These are phyloP conservation scores for Ctenoplectra terminalis DNA, from an alignment of 1,140 invertebrate genomes.

Conservation along the genomic window DNA sequence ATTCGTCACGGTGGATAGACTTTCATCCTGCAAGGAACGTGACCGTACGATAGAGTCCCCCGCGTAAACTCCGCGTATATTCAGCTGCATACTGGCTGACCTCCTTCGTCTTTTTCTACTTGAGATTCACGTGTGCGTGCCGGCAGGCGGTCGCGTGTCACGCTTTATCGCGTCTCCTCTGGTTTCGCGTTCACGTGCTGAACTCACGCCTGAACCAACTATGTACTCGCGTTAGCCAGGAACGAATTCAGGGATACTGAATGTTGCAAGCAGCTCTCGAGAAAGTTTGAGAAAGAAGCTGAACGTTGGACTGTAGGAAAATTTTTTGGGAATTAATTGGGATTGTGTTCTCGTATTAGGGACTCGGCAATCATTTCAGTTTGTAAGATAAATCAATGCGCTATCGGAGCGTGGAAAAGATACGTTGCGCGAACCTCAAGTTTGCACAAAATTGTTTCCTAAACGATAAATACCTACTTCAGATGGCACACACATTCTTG, in stretches of 20 bases:
- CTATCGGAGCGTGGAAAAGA: not conserved
- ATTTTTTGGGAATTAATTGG: not conserved
- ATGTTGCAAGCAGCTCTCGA: not conserved
- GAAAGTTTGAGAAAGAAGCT: no score
- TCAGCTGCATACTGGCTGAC: constrained; percentile 18
- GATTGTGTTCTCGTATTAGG: not conserved
- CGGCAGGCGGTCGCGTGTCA: constrained; percentile 48
- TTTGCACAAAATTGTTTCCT: not conserved
- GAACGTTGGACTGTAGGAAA: not conserved
- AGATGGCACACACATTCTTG: not conserved
- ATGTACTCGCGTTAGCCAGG: not conserved
- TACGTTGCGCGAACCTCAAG: not conserved
- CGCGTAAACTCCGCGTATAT: constrained; percentile 5
- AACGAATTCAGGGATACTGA: not conserved
- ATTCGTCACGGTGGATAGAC: constrained; percentile 41
- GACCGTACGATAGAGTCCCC: not conserved
- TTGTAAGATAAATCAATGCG: not conserved
- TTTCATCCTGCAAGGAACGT: constrained; percentile 28
- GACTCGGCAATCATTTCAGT: not conserved
- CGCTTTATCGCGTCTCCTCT: constrained; percentile 44
- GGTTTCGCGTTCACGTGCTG: constrained; percentile 46
- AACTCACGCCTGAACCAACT: not conserved
- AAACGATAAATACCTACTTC: constrained; percentile 21
- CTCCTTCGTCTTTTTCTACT: constrained; percentile 30
- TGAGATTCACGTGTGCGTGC: constrained; percentile 32